Evolutionary conservation across 2,113 vertebrate species (phyloP).

Genomic region (Pycnonotus jocosus): DNA sequence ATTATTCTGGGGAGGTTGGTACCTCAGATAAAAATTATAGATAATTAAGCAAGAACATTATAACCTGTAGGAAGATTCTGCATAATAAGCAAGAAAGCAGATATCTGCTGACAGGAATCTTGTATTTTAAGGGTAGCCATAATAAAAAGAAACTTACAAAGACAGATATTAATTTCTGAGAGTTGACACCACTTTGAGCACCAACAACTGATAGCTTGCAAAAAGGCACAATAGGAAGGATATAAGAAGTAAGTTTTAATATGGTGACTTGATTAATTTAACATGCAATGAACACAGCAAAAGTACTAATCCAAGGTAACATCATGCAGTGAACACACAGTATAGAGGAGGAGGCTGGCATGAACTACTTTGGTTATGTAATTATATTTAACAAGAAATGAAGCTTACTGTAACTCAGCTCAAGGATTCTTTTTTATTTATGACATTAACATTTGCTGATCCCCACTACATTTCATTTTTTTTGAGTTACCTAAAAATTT

Average conservation of each 20-base stretch:
- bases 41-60: not conserved
- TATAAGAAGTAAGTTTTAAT: constrained; percentile 37
- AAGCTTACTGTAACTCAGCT: constrained; percentile 15
- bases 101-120: constrained; percentile 27
- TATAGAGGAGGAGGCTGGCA: not conserved
- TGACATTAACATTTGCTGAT: constrained; percentile 49
- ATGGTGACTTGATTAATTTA: constrained; percentile 15
- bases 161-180: constrained; percentile 68
- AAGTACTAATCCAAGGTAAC: constrained; percentile 23
- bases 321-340: constrained; percentile 46
- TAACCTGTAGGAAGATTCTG: not conserved
- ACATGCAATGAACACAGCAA: constrained; percentile 61
- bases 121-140: constrained; percentile 36
- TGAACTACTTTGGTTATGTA: not conserved
- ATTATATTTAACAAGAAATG: constrained; percentile 4
- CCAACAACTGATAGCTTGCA: constrained; percentile 67
- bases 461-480: not conserved
- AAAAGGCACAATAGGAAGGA: constrained; percentile 66
- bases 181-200: constrained; percentile 69
- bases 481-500: not conserved
- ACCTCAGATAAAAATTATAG: not conserved
- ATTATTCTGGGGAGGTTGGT: not conserved
- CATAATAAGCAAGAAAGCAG: constrained; percentile 16
- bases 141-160: constrained; percentile 71
- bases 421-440: not conserved